phyloP scores from a whole-genome alignment of 2,113 vertebrate species.

The Corapipo altera region DNA sequence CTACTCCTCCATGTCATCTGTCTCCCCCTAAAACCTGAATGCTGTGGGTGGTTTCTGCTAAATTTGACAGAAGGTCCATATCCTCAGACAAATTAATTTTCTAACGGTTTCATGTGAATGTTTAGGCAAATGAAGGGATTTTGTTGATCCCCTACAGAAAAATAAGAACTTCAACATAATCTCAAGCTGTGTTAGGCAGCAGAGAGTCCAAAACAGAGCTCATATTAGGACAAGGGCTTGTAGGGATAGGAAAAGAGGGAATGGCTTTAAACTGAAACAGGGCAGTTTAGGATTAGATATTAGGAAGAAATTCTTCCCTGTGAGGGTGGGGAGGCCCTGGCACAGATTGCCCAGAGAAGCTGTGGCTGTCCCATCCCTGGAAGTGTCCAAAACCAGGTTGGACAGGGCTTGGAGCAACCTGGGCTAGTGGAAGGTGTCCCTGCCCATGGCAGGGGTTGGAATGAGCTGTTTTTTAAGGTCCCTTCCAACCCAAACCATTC shows the following conservation, averaged over 20 bases:
- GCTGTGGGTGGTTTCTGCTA: background rate
- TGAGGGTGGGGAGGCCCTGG: background rate
- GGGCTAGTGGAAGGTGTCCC: too few relatives aligned
- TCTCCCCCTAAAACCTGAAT: background rate
- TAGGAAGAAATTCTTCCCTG: rapidly evolving
- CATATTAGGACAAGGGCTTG: background rate
- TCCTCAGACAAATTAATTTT: background rate
- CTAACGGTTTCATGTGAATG: rapidly evolving
- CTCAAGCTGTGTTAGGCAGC: background rate
- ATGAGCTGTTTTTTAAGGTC: background rate
- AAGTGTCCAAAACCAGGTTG: background rate
- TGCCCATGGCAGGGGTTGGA: background rate
- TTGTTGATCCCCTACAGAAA: background rate
- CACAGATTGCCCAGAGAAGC: background rate
- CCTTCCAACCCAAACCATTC: background rate
- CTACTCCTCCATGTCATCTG: background rate
- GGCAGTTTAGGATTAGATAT: background rate
- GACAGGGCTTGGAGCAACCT: background rate
- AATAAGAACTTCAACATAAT: background rate
- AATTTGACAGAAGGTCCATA: background rate
- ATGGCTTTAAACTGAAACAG: background rate
- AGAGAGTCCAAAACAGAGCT: background rate
- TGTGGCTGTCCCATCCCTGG: background rate
- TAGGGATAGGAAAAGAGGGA: background rate
- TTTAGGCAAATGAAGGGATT: background rate